Evolutionary conservation across 2,113 vertebrate genomes (phyloP).

Genomic region (Oxyruncus cristatus): DNA sequence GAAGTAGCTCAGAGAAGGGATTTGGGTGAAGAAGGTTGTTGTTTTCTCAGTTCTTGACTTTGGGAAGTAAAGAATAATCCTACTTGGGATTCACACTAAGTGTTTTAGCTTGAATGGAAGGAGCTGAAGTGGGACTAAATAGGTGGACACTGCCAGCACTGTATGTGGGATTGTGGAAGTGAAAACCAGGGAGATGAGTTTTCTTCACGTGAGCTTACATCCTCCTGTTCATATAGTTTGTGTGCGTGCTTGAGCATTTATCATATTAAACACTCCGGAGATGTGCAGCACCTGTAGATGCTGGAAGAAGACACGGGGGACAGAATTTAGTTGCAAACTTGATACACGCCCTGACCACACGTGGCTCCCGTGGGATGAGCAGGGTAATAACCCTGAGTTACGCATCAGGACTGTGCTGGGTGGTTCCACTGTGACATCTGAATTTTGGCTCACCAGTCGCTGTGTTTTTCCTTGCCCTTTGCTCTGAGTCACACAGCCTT

Average conservation of each 20-base stretch:
- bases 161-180: background rate
- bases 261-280: background rate
- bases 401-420: background rate
- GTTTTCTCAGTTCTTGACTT: background rate
- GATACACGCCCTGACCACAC: fast-evolving
- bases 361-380: background rate
- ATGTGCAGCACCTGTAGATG: background rate
- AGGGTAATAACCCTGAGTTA: background rate
- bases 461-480: background rate
- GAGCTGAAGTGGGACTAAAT: background rate
- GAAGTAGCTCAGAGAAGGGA: background rate
- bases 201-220: background rate
- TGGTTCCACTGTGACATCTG: background rate
- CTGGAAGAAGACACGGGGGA: background rate
- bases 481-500: background rate
- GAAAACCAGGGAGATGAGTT: background rate
- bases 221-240: background rate
- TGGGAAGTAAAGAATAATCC: background rate
- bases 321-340: background rate
- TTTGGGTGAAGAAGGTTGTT: background rate
- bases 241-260: background rate
- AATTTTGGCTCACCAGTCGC: background rate
- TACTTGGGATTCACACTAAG: background rate
- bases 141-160: background rate
- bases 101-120: background rate